Conservation (phyloP, 2,113 vertebrate genomes). For the Glaucomys volans region DNA sequence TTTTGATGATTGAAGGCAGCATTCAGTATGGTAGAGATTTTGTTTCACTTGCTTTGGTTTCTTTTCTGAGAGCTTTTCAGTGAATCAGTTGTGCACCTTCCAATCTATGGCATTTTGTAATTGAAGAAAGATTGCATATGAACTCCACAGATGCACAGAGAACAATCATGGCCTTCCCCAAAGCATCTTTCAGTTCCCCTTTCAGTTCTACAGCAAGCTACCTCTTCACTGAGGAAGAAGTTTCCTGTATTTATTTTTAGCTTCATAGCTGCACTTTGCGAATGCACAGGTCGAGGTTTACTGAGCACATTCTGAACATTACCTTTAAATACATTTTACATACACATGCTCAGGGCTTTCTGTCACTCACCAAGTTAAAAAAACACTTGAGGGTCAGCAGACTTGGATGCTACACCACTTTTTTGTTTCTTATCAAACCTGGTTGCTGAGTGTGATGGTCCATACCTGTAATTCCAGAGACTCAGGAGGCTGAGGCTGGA, state of each 20-base stretch:
- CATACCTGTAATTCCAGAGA: no score
- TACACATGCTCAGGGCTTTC: not conserved
- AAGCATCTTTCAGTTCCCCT: conserved; percentile 32
- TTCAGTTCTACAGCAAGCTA: not conserved
- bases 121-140: not conserved
- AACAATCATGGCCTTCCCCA: not conserved
- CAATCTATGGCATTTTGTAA: not conserved
- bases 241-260: conserved; percentile 47
- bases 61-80: conserved; percentile 2
- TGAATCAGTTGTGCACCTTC: not conserved
- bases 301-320: not conserved
- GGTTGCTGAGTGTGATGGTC: not conserved
- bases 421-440: not conserved
- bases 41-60: not conserved
- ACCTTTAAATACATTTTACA: conserved; percentile 9
- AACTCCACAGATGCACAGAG: not conserved
- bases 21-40: not conserved
- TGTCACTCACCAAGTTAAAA: conserved; percentile 13
- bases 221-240: not conserved
- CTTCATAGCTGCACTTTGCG: not conserved
- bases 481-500: no score
- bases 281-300: conserved; percentile 1
- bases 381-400: not conserved
- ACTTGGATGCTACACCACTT: not conserved
- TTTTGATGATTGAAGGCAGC: not conserved